These are phyloP conservation scores for Dicerorhinus sumatrensis DNA, from an alignment of 2,113 vertebrate genomes.

Conservation along the genomic window DNA sequence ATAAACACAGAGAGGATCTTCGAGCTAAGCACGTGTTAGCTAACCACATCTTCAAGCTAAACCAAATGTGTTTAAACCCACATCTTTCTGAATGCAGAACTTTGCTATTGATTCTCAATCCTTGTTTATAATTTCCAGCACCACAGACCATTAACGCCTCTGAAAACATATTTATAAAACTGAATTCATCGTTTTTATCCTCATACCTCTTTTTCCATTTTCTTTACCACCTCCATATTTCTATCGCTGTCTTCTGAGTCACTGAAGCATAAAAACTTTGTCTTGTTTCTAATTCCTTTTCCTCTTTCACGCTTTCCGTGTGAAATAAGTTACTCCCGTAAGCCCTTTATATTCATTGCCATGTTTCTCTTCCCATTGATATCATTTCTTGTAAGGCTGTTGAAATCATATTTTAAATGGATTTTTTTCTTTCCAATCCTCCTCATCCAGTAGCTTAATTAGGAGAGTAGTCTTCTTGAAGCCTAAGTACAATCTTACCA, in stretches of 20 bases:
- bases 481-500: background rate
- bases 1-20: background rate
- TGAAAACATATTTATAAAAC: background rate
- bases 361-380: background rate
- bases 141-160: background rate
- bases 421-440: background rate
- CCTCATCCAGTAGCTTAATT: background rate
- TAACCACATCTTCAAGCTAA: no score
- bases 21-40: background rate
- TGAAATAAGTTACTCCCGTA: background rate
- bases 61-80: background rate
- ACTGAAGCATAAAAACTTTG: background rate
- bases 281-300: background rate
- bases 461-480: background rate
- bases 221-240: background rate
- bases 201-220: background rate
- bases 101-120: constrained; percentile 27
- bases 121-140: background rate
- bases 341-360: background rate
- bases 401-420: background rate
- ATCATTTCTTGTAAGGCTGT: background rate
- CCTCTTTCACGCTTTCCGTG: background rate
- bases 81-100: background rate
- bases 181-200: background rate
- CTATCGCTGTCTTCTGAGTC: background rate